A percentile compares a stretch with the other conserved stretches of the same genome.
phyloP scores from a whole-genome alignment of 2,113 vertebrate genomes.

The Petaurus breviceps region DNA sequence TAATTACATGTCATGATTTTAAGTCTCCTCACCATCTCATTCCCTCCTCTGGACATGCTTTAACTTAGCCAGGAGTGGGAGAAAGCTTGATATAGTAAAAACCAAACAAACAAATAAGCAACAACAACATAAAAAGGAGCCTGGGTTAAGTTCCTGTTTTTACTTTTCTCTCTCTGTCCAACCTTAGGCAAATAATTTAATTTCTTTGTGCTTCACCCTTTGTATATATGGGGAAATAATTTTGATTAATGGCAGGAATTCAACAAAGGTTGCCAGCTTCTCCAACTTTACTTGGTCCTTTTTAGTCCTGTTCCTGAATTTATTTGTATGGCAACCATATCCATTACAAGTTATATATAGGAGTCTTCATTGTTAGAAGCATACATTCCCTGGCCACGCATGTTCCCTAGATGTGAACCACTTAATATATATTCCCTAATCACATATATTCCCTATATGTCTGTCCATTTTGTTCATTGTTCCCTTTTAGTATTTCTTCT shows the following conservation, averaged over 20 bases:
- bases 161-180: neutral
- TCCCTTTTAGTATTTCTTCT: neutral
- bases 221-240: neutral
- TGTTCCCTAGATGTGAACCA: neutral
- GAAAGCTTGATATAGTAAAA: neutral
- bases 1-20: neutral
- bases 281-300: neutral
- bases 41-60: neutral
- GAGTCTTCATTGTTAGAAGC: neutral
- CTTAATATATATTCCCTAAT: neutral
- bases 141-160: neutral
- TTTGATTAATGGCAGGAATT: neutral
- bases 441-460: neutral
- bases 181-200: neutral
- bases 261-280: neutral
- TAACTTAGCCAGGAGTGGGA: neutral
- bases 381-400: neutral
- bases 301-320: neutral
- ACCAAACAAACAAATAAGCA: neutral
- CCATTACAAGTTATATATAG: neutral
- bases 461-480: neutral
- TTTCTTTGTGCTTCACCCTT: neutral
- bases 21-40: neutral
- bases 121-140: neutral
- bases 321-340: neutral